A percentile compares a stretch with the other conserved stretches of the same genome.
These are phyloP conservation scores for Anguilla anguilla DNA, from an alignment of 2,797 vertebrate genomes.

Conservation along the genomic window DNA sequence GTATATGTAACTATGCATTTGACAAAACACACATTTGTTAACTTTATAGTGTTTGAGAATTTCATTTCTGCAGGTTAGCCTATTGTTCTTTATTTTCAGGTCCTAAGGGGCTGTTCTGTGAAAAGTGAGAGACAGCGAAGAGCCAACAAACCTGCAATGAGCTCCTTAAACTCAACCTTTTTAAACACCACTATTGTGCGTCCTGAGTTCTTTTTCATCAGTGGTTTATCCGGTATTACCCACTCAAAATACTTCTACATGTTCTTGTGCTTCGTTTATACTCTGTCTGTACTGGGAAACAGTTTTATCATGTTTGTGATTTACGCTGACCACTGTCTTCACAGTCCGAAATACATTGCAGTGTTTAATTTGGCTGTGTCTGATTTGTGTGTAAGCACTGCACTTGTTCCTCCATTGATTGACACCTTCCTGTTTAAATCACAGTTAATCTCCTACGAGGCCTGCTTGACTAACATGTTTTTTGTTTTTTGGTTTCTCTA, in stretches of 20 bases:
- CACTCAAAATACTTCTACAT: no score
- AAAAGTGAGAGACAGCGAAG: no score
- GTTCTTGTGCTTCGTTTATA: no score
- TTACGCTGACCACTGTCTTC: no score
- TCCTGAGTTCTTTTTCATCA: constrained; percentile 55
- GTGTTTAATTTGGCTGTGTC: no score
- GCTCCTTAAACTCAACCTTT: background rate
- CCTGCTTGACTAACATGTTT: constrained; percentile 34
- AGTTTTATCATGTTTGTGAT: no score
- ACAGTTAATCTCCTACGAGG: background rate
- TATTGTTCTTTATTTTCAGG: background rate
- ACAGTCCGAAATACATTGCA: no score
- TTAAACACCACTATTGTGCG: constrained; percentile 47
- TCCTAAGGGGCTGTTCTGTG: no score
- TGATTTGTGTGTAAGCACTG: no score
- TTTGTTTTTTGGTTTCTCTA: constrained; percentile 14
- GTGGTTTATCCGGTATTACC: constrained; percentile 51
- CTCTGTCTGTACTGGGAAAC: no score
- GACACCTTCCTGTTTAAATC: background rate
- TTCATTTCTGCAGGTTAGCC: background rate
- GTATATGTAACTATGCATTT: no score
- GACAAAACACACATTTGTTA: no score
- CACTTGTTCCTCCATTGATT: background rate
- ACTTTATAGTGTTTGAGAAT: background rate
- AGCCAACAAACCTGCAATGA: background rate